phyloP scores from a whole-genome alignment of 2,888 invertebrate species.

The Tetranychus piercei region DNA sequence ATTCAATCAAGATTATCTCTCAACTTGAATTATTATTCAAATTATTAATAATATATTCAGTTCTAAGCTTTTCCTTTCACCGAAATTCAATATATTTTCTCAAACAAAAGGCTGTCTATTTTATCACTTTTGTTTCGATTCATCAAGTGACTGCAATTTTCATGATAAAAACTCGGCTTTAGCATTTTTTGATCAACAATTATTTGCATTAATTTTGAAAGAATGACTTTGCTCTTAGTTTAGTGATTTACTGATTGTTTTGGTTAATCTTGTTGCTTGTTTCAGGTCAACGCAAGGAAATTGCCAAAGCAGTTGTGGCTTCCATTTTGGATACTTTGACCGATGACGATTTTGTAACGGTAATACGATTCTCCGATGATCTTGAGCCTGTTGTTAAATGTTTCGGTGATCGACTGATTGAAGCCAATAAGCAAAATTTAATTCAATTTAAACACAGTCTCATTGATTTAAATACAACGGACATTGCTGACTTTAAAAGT shows the following conservation, averaged over 20 bases:
- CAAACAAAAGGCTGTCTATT: too few relatives aligned
- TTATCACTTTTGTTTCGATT: too few relatives aligned
- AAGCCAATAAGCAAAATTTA: conserved; percentile 46
- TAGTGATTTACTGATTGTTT: neutral
- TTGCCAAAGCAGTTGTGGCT: conserved; percentile 68
- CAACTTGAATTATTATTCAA: too few relatives aligned
- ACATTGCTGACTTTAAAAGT: conserved; percentile 61
- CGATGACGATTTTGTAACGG: conserved; percentile 92
- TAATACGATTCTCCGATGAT: conserved; percentile 48
- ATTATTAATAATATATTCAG: too few relatives aligned
- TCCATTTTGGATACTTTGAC: conserved; percentile 82
- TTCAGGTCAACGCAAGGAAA: conserved; percentile 60
- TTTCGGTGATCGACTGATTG: conserved; percentile 65
- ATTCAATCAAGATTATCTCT: too few relatives aligned
- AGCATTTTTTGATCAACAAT: too few relatives aligned
- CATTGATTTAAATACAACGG: conserved; percentile 47
- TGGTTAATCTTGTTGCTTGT: neutral
- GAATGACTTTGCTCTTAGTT: too few relatives aligned
- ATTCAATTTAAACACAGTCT: conserved; percentile 49
- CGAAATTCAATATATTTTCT: too few relatives aligned
- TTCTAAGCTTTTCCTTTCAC: too few relatives aligned
- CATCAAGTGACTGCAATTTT: too few relatives aligned
- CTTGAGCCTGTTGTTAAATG: conserved; percentile 61
- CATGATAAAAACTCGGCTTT: too few relatives aligned
- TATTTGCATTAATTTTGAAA: too few relatives aligned